Percentiles rank a stretch among this genome's conserved stretches.
These are phyloP conservation scores for Aldabrachelys gigantea DNA, from an alignment of 2,113 vertebrate species.

Conservation along the genomic window DNA sequence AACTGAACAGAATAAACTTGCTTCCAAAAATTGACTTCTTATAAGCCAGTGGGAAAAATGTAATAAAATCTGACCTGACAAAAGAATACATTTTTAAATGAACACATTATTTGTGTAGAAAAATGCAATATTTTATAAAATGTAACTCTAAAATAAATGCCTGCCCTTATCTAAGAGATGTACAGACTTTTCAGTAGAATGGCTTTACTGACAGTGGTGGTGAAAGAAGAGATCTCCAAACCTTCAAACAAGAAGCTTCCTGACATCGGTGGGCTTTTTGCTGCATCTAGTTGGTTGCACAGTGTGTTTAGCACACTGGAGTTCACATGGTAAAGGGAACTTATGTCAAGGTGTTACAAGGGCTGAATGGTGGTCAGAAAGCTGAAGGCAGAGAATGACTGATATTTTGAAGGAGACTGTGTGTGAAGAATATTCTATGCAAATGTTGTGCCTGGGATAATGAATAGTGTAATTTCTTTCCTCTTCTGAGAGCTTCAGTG, in stretches of 20 bases:
- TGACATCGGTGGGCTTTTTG: neutral
- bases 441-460: slow-evolving; percentile 58
- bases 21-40: neutral
- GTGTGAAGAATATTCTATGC: slow-evolving; percentile 33
- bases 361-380: neutral
- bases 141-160: neutral
- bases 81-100: neutral
- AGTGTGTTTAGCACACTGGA: neutral
- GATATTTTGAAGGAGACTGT: slow-evolving; percentile 42
- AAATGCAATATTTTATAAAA: neutral
- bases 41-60: neutral
- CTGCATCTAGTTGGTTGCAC: neutral
- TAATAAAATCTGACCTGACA: neutral
- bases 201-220: neutral
- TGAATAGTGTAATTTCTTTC: slow-evolving; percentile 54
- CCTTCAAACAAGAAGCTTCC: neutral
- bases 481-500: slow-evolving; percentile 60
- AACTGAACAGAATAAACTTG: neutral
- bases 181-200: neutral
- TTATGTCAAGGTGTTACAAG: neutral
- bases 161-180: neutral
- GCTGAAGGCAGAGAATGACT: neutral
- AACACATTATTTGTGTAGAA: neutral
- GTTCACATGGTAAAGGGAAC: fast-evolving
- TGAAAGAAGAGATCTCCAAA: neutral